Conservation (phyloP, 2,797 vertebrate species). For the Takifugu ocellatus region DNA sequence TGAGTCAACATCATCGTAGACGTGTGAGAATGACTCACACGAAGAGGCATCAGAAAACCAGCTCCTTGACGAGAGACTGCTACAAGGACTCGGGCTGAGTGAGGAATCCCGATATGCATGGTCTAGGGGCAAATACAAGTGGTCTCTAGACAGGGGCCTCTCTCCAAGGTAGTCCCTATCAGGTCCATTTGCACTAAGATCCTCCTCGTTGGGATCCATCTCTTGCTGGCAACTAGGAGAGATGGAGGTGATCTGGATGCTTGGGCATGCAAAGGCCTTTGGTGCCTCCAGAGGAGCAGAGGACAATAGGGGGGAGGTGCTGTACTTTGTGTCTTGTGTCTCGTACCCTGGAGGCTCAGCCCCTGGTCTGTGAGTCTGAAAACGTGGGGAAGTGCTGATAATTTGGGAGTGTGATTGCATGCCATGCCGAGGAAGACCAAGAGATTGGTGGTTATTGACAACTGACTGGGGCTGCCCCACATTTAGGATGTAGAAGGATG, state of each 20-base stretch:
- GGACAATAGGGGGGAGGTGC: conserved; percentile 64
- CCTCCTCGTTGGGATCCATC: conserved; percentile 84
- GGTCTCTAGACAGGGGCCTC: conserved; percentile 89
- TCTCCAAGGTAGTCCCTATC: conserved; percentile 88
- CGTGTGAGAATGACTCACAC: conserved; percentile 95
- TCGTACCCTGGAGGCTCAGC: conserved; percentile 79
- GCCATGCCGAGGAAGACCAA: conserved; percentile 87
- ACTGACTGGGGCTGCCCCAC: conserved; percentile 88
- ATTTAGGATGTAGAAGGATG: conserved; percentile 95
- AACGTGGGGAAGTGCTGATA: conserved; percentile 80
- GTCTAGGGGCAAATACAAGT: conserved; percentile 95
- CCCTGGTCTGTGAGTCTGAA: conserved; percentile 84
- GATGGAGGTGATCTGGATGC: conserved; percentile 99
- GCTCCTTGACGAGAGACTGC: conserved; percentile 95
- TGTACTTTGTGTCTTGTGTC: conserved; percentile 84
- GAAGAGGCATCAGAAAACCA: conserved; percentile 99
- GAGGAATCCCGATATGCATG: conserved; percentile 93
- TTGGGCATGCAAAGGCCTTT: conserved; percentile 96
- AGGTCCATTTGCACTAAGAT: conserved; percentile 83
- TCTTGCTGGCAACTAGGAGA: conserved; percentile 98
- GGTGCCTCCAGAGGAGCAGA: conserved; percentile 77
- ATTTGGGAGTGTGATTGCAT: conserved; percentile 84
- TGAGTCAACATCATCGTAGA: conserved; percentile 96
- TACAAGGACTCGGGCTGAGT: conserved; percentile 95
- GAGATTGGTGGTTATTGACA: conserved; percentile 78